A percentile compares a stretch with the other conserved stretches of the same genome.
These are phyloP conservation scores for Drosophila aff. DNA, from an alignment of 1,140 invertebrate species.

Conservation along the genomic window DNA sequence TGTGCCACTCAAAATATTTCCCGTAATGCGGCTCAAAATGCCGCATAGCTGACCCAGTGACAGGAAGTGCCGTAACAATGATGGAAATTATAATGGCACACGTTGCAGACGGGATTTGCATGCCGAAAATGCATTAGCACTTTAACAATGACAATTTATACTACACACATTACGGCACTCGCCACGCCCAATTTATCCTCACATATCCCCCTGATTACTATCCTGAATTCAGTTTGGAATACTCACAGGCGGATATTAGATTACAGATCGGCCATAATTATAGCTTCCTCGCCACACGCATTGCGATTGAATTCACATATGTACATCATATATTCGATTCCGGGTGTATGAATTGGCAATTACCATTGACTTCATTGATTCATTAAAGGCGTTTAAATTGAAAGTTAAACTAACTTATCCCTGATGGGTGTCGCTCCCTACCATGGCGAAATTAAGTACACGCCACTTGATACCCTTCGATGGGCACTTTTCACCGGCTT, in stretches of 20 bases:
- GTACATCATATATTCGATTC: not conserved
- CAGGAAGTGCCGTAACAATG: slow-evolving; percentile 2
- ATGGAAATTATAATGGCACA: slow-evolving; percentile 12
- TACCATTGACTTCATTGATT: slow-evolving; percentile 34
- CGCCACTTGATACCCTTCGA: slow-evolving; percentile 21
- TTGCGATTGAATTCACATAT: slow-evolving; percentile 18
- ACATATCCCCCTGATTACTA: not conserved
- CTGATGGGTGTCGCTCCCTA: not conserved
- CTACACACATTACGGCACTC: slow-evolving; percentile 37
- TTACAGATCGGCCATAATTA: slow-evolving; percentile 65
- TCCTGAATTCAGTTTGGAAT: slow-evolving; percentile 12
- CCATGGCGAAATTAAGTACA: slow-evolving; percentile 37
- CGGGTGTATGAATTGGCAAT: slow-evolving; percentile 37
- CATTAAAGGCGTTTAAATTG: slow-evolving; percentile 27
- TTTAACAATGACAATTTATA: slow-evolving; percentile 78
- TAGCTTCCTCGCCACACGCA: slow-evolving; percentile 46
- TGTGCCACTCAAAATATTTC: not conserved
- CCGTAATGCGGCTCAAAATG: slow-evolving; percentile 15
- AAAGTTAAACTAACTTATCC: slow-evolving; percentile 32
- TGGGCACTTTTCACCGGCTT: slow-evolving; percentile 57
- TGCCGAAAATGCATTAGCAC: slow-evolving; percentile 79
- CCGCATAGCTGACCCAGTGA: slow-evolving; percentile 13
- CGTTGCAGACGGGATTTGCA: slow-evolving; percentile 62
- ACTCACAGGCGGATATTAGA: slow-evolving; percentile 67
- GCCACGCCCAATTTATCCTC: slow-evolving; percentile 5